Conservation (phyloP, 2,888 invertebrate genomes). For the Euplexia lucipara region DNA sequence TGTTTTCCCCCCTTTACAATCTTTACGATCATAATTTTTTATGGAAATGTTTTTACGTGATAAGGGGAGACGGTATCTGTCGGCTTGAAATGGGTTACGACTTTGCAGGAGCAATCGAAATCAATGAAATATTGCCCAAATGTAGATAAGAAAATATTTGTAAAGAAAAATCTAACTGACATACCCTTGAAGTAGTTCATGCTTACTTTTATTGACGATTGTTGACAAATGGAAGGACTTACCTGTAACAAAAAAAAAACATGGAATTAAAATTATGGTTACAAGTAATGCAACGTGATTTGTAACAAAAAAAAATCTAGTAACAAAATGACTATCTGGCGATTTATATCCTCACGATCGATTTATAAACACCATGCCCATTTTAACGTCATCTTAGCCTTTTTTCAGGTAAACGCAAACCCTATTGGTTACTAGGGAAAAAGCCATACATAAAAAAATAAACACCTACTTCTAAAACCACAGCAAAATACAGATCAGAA, state of each 20-base stretch:
- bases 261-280: background rate
- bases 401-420: conserved; percentile 37
- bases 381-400: conserved; percentile 2
- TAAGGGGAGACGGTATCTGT: conserved; percentile 27
- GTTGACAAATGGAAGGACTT: conserved; percentile 21
- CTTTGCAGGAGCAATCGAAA: conserved; percentile 32
- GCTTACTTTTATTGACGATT: background rate
- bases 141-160: conserved; percentile 10
- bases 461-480: background rate
- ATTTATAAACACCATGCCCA: too few relatives aligned
- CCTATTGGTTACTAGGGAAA: conserved; percentile 27
- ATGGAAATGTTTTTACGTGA: conserved; percentile 50
- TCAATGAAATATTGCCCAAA: conserved; percentile 31
- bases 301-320: too few relatives aligned
- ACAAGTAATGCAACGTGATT: too few relatives aligned
- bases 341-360: too few relatives aligned
- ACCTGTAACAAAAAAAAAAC: conserved; percentile 62
- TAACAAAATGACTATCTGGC: too few relatives aligned
- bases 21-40: conserved; percentile 52
- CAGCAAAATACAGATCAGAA: background rate
- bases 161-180: background rate
- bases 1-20: conserved; percentile 32
- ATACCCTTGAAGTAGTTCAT: conserved; percentile 24
- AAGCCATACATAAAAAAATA: background rate
- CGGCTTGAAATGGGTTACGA: conserved; percentile 31